These are phyloP conservation scores for Heliconius ethilla DNA, from an alignment of 2,888 invertebrate species.

Conservation along the genomic window DNA sequence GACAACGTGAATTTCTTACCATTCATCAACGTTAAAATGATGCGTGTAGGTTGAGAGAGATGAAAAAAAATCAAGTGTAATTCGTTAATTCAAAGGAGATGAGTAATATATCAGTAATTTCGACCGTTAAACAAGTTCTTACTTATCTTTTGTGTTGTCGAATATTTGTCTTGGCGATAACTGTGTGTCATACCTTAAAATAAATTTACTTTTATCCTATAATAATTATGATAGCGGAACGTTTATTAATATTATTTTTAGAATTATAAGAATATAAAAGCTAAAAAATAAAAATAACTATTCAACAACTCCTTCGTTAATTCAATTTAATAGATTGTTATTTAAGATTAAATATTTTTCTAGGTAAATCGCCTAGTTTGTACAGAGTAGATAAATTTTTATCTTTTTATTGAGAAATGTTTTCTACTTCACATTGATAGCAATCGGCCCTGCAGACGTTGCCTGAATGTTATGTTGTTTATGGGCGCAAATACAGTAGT, in stretches of 20 bases:
- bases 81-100: constrained; percentile 19
- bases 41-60: background rate
- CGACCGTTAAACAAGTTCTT: constrained; percentile 23
- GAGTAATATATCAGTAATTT: constrained; percentile 22
- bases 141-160: constrained; percentile 3
- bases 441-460: background rate
- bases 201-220: background rate
- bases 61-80: background rate
- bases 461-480: background rate
- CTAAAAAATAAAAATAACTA: background rate
- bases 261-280: background rate
- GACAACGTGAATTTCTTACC: background rate
- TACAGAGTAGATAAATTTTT: background rate
- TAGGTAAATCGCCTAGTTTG: too few species aligned
- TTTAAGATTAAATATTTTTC: too few species aligned
- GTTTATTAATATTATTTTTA: background rate
- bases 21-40: background rate
- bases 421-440: background rate
- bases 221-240: background rate
- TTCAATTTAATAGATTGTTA: background rate
- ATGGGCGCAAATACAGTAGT: background rate
- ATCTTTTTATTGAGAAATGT: background rate
- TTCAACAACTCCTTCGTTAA: background rate
- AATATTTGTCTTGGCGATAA: background rate
- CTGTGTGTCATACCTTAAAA: constrained; percentile 22